Conservation (phyloP, 2,113 vertebrate genomes). For the Hippopotamus amphibius region DNA sequence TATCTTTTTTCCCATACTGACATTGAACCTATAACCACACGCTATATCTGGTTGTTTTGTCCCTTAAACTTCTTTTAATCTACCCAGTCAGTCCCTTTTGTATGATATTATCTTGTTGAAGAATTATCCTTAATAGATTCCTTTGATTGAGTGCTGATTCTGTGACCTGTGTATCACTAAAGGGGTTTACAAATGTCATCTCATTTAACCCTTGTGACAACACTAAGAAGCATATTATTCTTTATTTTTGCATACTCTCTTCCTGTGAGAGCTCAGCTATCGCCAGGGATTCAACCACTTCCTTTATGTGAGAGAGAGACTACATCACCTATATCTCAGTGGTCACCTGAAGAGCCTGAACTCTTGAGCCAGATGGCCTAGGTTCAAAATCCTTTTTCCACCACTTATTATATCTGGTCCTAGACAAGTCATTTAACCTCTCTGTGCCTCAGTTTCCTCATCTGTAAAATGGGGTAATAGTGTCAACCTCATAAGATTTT, state of each 20-base stretch:
- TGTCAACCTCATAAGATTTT: background rate
- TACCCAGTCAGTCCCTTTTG: background rate
- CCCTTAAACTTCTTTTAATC: conserved; percentile 23
- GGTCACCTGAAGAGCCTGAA: background rate
- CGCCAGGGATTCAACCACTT: background rate
- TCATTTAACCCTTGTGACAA: background rate
- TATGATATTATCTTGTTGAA: background rate
- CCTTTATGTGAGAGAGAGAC: background rate
- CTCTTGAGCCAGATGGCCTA: background rate
- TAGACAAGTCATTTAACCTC: background rate
- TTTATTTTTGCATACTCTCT: background rate
- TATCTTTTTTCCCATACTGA: background rate
- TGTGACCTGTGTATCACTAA: background rate
- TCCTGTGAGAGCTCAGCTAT: conserved; percentile 13
- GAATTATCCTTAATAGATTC: background rate
- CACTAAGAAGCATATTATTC: background rate
- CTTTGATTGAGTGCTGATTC: background rate
- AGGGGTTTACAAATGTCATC: background rate
- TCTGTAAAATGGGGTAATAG: background rate
- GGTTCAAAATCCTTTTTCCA: background rate
- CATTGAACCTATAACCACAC: background rate
- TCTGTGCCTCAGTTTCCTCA: background rate
- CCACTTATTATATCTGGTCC: background rate
- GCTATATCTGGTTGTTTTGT: background rate
- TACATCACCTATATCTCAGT: background rate